phyloP scores from a whole-genome alignment of 2,888 invertebrate species.

The Nysson spinosus region DNA sequence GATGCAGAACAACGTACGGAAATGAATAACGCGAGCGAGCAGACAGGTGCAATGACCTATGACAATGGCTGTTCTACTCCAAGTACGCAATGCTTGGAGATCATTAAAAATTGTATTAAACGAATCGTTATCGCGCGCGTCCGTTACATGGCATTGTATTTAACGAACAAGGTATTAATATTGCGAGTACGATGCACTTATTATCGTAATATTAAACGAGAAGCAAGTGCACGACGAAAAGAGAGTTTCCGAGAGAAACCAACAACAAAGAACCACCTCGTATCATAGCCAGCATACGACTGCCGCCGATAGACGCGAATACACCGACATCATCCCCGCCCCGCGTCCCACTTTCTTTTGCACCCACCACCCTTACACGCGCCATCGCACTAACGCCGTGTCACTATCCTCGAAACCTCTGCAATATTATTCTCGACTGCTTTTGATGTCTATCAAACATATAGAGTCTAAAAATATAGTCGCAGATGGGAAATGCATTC shows the following conservation, averaged over 20 bases:
- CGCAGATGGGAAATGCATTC: too few species aligned
- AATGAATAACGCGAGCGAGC: constrained; percentile 36
- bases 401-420: constrained; percentile 44
- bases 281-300: constrained; percentile 61
- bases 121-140: too few species aligned
- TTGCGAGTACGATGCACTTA: constrained; percentile 2
- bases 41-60: constrained; percentile 49
- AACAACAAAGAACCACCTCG: constrained; percentile 27
- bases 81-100: too few species aligned
- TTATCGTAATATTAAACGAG: not conserved
- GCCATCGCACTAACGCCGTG: constrained; percentile 37
- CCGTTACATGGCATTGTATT: too few species aligned
- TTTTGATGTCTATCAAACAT: too few species aligned
- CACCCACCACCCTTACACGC: constrained; percentile 20
- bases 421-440: not conserved
- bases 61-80: too few species aligned
- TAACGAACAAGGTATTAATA: too few species aligned
- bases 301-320: constrained; percentile 59
- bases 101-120: too few species aligned
- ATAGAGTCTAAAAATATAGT: too few species aligned
- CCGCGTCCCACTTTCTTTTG: constrained; percentile 5
- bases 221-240: constrained; percentile 36
- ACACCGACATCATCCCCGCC: constrained; percentile 41
- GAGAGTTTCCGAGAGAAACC: constrained; percentile 44
- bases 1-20: constrained; percentile 42